Percentiles rank a stretch among this genome's conserved stretches.
Conservation (phyloP, 23 tunicate genomes). For the Ciona savignyi region DNA sequence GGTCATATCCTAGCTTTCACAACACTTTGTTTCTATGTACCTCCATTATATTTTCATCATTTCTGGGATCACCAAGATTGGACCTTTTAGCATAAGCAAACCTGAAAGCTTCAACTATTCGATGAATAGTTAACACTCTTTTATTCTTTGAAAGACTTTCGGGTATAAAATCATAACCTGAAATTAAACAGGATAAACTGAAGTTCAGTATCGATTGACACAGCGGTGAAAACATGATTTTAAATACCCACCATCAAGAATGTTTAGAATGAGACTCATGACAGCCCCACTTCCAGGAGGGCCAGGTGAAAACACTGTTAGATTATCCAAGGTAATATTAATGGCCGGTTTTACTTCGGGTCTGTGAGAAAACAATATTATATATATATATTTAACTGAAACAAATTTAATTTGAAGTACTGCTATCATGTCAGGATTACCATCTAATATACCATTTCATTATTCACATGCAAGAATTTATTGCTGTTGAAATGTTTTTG, state of each 20-base stretch:
- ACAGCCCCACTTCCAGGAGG: slow-evolving; percentile 90
- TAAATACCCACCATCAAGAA: slow-evolving; percentile 72
- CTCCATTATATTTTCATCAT: slow-evolving; percentile 44
- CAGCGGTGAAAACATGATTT: no score
- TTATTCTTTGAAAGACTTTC: no score
- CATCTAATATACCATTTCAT: no score
- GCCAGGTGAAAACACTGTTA: slow-evolving; percentile 66
- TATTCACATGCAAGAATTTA: no score
- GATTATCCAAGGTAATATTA: slow-evolving; percentile 33
- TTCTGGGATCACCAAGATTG: slow-evolving; percentile 68
- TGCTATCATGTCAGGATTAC: no score
- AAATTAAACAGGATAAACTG: no score
- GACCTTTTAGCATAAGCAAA: slow-evolving; percentile 86
- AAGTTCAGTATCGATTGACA: no score
- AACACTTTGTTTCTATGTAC: slow-evolving; percentile 30
- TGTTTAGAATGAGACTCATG: slow-evolving; percentile 69
- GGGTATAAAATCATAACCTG: no score
- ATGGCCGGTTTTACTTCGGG: slow-evolving; percentile 45
- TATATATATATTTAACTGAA: no score
- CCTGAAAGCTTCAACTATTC: slow-evolving; percentile 90
- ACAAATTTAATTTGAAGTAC: no score
- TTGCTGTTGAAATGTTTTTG: no score
- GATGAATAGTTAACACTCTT: slow-evolving; percentile 89
- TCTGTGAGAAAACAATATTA: slow-evolving; percentile 37
- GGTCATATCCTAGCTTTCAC: no score